Evolutionary conservation across 1,140 invertebrate species (phyloP).

Genomic region (Delia radicum): DNA sequence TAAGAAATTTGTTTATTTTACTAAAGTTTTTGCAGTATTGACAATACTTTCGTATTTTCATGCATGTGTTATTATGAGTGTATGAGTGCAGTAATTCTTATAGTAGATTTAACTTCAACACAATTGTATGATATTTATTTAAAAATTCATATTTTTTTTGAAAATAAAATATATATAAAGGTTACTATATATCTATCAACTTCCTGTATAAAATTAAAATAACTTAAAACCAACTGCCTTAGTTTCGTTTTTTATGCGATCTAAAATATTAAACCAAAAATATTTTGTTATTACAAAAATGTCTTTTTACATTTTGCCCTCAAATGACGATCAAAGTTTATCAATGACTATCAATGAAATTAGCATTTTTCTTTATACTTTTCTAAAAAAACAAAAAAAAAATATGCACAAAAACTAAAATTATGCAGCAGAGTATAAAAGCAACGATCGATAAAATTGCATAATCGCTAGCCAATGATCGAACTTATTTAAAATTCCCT

Average conservation of each 20-base stretch:
- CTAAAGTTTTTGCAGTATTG: no score
- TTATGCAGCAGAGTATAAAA: neutral
- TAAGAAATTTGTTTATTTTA: no score
- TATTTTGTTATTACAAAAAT: neutral
- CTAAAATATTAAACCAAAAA: neutral
- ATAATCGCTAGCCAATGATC: conserved; percentile 6
- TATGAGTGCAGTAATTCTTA: no score
- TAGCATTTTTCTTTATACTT: neutral
- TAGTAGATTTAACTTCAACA: no score
- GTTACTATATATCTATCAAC: no score
- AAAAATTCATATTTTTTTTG: no score
- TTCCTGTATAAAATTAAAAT: neutral
- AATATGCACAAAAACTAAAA: no score
- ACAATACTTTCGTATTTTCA: no score
- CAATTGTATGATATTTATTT: no score
- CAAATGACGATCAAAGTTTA: neutral
- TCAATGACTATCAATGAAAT: neutral
- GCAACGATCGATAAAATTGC: conserved; percentile 9
- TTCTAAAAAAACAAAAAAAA: neutral
- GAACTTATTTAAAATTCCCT: conserved; percentile 19
- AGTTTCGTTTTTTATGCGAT: neutral
- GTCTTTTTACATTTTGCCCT: no score
- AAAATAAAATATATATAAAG: no score
- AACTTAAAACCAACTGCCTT: neutral
- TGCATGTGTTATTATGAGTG: no score